These are phyloP conservation scores for Arnoldichthys spilopterus DNA, from an alignment of 2,797 vertebrate species.

Conservation along the genomic window DNA sequence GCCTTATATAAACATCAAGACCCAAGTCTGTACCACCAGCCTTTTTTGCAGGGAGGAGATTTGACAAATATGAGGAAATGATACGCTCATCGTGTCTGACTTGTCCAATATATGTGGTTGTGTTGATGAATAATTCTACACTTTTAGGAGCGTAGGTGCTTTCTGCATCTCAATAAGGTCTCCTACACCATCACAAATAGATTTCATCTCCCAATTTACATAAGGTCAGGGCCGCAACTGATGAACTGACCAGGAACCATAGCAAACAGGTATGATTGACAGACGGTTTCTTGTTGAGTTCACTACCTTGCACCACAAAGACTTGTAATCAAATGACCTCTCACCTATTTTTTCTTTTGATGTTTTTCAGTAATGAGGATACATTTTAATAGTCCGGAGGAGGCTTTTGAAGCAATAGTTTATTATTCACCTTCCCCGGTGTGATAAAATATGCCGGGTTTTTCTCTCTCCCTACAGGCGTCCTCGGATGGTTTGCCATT, in stretches of 20 bases:
- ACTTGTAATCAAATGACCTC: constrained; percentile 67
- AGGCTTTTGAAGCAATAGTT: constrained; percentile 60
- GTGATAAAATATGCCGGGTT: constrained; percentile 72
- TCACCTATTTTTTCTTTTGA: constrained; percentile 64
- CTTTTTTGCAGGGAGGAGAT: constrained; percentile 1
- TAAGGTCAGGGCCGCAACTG: constrained; percentile 58
- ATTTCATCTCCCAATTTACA: constrained; percentile 57
- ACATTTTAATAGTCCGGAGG: constrained; percentile 49
- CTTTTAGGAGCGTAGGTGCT: constrained; percentile 37
- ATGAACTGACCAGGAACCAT: constrained; percentile 53
- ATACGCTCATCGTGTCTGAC: constrained; percentile 29
- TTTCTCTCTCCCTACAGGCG: constrained; percentile 65
- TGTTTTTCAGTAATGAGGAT: constrained; percentile 53
- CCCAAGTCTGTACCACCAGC: constrained; percentile 40
- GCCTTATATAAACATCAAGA: constrained; percentile 35
- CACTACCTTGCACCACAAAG: constrained; percentile 64
- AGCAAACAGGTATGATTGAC: constrained; percentile 60
- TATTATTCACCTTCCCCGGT: constrained; percentile 74
- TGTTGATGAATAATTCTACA: constrained; percentile 37
- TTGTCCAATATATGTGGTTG: constrained; percentile 38
- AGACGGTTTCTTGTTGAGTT: constrained; percentile 59
- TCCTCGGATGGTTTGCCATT: constrained; percentile 64
- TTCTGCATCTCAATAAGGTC: constrained; percentile 54
- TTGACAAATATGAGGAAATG: constrained; percentile 31
- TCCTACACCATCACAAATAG: constrained; percentile 52